A percentile compares a stretch with the other conserved stretches of the same genome.
phyloP scores from a whole-genome alignment of 2,888 invertebrate genomes.

The Atrina japonica region DNA sequence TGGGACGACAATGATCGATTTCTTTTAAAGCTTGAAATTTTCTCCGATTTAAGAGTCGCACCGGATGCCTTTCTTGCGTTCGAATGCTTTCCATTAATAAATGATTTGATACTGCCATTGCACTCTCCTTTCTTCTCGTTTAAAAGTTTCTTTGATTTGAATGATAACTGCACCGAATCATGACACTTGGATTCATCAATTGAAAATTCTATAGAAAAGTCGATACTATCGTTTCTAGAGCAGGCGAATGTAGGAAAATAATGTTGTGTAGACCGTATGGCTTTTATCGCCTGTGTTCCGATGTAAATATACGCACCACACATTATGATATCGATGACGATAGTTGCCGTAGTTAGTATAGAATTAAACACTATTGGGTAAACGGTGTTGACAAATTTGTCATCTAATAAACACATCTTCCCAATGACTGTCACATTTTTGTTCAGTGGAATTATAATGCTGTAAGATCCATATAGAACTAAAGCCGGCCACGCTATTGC shows the following conservation, averaged over 20 bases:
- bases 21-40: constrained; percentile 1
- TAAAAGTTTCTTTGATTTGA: background rate
- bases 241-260: constrained; percentile 22
- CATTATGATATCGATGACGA: constrained; percentile 50
- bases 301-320: constrained; percentile 54
- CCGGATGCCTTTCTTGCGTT: constrained; percentile 46
- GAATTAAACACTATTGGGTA: constrained; percentile 55
- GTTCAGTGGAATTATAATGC: constrained; percentile 29
- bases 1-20: background rate
- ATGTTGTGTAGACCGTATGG: constrained; percentile 10
- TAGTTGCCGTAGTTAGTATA: constrained; percentile 44
- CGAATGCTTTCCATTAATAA: background rate
- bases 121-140: background rate
- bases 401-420: constrained; percentile 57
- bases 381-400: constrained; percentile 36
- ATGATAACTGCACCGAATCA: constrained; percentile 4
- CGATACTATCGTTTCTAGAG: constrained; percentile 20
- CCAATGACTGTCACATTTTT: constrained; percentile 33
- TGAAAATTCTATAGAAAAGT: constrained; percentile 19
- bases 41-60: constrained; percentile 27
- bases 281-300: constrained; percentile 37
- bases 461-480: constrained; percentile 57
- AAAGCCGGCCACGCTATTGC: constrained; percentile 55
- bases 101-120: background rate
- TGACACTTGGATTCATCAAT: background rate